Conservation (phyloP, 2,113 vertebrate species). For the Tupaia tana region DNA sequence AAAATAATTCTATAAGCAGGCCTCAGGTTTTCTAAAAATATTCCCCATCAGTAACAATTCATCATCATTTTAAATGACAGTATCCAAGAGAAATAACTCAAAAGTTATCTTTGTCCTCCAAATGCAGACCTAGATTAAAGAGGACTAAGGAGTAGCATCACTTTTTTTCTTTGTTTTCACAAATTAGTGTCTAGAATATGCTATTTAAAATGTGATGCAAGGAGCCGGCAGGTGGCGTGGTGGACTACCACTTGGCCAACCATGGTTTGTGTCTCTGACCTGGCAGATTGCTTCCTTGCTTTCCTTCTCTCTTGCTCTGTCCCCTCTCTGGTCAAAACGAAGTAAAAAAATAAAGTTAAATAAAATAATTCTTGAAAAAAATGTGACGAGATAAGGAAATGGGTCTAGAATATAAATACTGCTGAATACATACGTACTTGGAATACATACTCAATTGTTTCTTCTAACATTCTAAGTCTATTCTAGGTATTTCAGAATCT, state of each 20-base stretch:
- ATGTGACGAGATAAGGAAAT: not conserved
- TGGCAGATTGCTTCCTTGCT: no score
- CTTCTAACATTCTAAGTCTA: not conserved
- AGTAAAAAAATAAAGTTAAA: no score
- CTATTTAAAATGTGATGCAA: not conserved
- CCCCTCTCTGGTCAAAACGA: no score
- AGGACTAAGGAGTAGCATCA: not conserved
- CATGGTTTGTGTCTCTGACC: no score
- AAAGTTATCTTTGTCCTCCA: constrained; percentile 16
- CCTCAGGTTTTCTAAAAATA: not conserved
- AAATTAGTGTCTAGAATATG: not conserved
- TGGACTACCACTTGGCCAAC: no score
- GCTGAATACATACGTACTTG: not conserved
- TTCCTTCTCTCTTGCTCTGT: no score
- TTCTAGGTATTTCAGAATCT: not conserved
- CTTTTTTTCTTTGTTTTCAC: constrained; percentile 11
- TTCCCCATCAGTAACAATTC: not conserved
- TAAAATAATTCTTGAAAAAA: no score
- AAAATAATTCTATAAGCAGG: not conserved
- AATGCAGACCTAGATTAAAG: not conserved
- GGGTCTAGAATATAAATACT: not conserved
- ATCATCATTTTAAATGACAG: not conserved
- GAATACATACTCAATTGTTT: not conserved
- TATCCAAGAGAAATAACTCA: not conserved
- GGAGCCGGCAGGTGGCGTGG: no score